Conservation (phyloP, 2,113 vertebrate genomes). For the Pterophyllum scalare region DNA sequence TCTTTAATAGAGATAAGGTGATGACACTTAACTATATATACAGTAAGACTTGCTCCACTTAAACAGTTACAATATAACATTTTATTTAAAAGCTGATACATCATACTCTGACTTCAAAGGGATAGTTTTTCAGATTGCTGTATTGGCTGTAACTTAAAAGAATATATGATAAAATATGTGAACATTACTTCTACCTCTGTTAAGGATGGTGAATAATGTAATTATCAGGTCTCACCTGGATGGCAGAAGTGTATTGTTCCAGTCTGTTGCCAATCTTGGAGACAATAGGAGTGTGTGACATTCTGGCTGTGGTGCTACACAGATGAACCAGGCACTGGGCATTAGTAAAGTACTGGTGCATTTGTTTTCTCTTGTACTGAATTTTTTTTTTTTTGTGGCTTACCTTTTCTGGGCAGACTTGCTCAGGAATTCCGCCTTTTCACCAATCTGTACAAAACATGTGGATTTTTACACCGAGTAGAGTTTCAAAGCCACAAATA, state of each 20-base stretch:
- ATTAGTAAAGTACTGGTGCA: neutral
- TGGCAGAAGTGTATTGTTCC: constrained; percentile 92
- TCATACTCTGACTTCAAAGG: neutral
- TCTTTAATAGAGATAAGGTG: neutral
- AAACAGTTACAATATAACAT: neutral
- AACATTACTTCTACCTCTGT: neutral
- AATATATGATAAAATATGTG: neutral
- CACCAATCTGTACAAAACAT: constrained; percentile 87
- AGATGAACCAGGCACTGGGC: neutral
- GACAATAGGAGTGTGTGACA: constrained; percentile 86
- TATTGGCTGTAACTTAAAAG: neutral
- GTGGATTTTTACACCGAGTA: neutral
- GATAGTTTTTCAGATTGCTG: neutral
- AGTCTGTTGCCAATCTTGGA: constrained; percentile 94
- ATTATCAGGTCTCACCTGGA: constrained; percentile 84
- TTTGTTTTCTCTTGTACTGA: neutral
- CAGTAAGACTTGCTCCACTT: neutral
- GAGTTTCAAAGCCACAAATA: neutral
- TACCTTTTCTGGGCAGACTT: constrained; percentile 95
- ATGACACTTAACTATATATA: neutral
- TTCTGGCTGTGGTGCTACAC: constrained; percentile 81
- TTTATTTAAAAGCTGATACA: neutral
- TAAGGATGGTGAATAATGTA: neutral
- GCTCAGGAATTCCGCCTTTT: constrained; percentile 93
- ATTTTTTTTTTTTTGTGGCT: constrained; percentile 5